These are phyloP conservation scores for Amaurobius ferox DNA, from an alignment of 2,888 invertebrate species.

Conservation along the genomic window DNA sequence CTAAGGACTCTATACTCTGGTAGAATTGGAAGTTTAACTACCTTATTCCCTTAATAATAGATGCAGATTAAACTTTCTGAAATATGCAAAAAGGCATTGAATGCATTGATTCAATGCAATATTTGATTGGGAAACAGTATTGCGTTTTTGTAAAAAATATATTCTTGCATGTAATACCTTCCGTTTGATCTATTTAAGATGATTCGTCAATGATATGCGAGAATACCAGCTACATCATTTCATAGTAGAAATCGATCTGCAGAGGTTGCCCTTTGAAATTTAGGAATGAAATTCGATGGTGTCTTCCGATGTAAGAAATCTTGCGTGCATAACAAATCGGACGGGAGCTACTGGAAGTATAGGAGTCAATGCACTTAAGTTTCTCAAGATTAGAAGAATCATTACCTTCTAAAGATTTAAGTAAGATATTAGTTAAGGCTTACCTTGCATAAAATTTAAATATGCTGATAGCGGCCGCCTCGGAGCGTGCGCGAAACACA, in stretches of 20 bases:
- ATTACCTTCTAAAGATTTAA: too few relatives aligned
- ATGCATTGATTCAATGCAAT: too few relatives aligned
- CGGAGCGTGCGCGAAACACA: conserved; percentile 2
- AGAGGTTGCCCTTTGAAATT: conserved; percentile 12
- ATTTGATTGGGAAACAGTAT: too few relatives aligned
- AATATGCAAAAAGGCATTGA: too few relatives aligned
- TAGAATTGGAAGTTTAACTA: too few relatives aligned
- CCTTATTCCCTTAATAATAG: too few relatives aligned
- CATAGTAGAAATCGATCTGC: conserved; percentile 6
- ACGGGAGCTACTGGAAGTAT: not conserved
- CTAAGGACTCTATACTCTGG: too few relatives aligned
- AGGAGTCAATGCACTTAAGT: not conserved
- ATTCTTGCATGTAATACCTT: not conserved
- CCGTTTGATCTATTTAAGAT: not conserved
- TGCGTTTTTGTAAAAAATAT: too few relatives aligned
- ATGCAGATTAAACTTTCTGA: too few relatives aligned
- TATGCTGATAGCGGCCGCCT: conserved; percentile 8
- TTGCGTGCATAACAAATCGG: not conserved
- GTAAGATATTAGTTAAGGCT: not conserved
- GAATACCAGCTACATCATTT: not conserved
- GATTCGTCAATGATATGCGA: not conserved
- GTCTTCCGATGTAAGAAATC: not conserved
- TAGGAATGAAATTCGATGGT: not conserved
- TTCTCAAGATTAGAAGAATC: too few relatives aligned
- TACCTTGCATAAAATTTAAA: conserved; percentile 16